These are phyloP conservation scores for Maccullochella peelii DNA, from an alignment of 2,113 vertebrate genomes.

Conservation along the genomic window DNA sequence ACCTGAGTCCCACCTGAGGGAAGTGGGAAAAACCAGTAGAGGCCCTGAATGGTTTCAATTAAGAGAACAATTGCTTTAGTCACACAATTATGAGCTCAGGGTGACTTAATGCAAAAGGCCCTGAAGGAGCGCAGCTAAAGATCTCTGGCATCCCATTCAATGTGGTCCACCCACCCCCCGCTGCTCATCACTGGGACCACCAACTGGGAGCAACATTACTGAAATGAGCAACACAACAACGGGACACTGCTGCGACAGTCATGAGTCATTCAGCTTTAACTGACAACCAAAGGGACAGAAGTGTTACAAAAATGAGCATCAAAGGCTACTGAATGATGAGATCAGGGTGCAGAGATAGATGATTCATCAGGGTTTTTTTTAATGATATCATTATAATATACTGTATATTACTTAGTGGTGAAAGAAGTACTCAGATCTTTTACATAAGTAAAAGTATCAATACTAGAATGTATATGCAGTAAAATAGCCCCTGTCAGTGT, in stretches of 20 bases:
- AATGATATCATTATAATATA: not conserved
- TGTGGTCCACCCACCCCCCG: conserved; percentile 69
- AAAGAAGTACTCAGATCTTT: not conserved
- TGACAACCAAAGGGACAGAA: conserved; percentile 11
- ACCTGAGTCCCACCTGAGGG: conserved; percentile 79
- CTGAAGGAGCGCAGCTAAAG: conserved; percentile 81
- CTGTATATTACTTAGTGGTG: not conserved
- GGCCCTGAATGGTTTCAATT: conserved; percentile 80
- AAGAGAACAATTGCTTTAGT: conserved; percentile 87
- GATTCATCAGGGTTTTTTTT: not conserved
- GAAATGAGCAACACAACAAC: conserved; percentile 71
- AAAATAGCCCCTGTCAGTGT: not conserved
- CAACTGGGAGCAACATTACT: conserved; percentile 73
- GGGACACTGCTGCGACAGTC: conserved; percentile 33
- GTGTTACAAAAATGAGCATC: conserved; percentile 31
- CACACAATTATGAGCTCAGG: conserved; percentile 86
- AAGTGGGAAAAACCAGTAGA: conserved; percentile 44
- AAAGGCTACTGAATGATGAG: conserved; percentile 14
- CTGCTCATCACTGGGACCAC: conserved; percentile 76
- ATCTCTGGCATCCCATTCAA: conserved; percentile 81
- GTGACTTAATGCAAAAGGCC: conserved; percentile 81
- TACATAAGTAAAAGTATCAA: not conserved
- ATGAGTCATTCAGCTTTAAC: conserved; percentile 39
- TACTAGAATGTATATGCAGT: not conserved
- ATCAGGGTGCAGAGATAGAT: not conserved